Conservation (phyloP, 2,797 vertebrate species). For the Catharus ustulatus region DNA sequence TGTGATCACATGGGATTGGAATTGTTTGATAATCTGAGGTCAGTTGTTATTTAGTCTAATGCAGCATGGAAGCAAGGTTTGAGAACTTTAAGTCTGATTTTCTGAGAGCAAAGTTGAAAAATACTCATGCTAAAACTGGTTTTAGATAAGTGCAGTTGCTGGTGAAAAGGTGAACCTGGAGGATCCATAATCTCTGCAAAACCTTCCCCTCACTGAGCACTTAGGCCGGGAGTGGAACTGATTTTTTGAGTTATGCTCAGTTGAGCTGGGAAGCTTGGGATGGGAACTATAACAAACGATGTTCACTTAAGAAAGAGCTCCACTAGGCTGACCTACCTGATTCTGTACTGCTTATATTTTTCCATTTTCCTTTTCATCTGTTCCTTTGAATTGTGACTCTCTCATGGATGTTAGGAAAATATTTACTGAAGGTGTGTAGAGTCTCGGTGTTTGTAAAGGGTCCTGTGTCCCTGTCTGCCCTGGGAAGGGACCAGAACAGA, state of each 20-base stretch:
- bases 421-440: background rate
- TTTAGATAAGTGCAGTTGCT: background rate
- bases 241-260: background rate
- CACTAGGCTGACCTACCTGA: background rate
- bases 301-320: background rate
- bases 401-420: background rate
- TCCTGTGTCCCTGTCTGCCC: background rate
- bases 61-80: background rate
- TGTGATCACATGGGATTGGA: background rate
- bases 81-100: background rate
- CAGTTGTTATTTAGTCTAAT: background rate
- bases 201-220: background rate
- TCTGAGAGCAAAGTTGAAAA: background rate
- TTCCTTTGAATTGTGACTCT: background rate
- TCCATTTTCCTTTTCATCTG: background rate
- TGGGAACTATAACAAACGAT: background rate
- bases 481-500: background rate
- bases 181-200: background rate
- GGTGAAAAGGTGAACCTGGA: background rate
- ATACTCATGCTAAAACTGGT: background rate
- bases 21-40: background rate
- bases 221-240: background rate
- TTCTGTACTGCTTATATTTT: background rate
- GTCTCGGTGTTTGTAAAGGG: background rate
- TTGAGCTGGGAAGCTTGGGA: background rate